Conservation (phyloP, 2,888 invertebrate genomes). For the Phengaris arion region DNA sequence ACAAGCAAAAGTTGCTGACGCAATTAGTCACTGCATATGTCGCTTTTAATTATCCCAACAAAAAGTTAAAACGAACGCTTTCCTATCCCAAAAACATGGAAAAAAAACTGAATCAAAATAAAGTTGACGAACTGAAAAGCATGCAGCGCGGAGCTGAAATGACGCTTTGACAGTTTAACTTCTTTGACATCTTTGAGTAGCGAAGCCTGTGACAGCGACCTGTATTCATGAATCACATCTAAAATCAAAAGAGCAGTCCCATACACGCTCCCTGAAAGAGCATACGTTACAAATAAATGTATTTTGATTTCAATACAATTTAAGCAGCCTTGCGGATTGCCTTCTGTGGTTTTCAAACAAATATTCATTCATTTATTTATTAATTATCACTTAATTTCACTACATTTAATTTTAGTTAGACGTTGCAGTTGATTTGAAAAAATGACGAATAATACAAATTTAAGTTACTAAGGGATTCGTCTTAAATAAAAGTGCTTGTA, state of each 20-base stretch:
- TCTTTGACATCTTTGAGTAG: slow-evolving; percentile 27
- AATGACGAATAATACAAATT: neutral
- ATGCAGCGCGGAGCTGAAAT: neutral
- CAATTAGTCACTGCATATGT: slow-evolving; percentile 11
- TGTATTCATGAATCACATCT: slow-evolving; percentile 24
- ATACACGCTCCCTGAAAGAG: slow-evolving; percentile 20
- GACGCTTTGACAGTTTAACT: slow-evolving; percentile 27
- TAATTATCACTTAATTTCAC: too few relatives aligned
- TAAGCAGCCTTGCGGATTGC: neutral
- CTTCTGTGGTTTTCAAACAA: neutral
- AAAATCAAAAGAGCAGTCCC: slow-evolving; percentile 26
- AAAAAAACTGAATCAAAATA: slow-evolving; percentile 11
- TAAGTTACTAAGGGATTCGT: neutral
- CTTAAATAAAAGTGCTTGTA: neutral
- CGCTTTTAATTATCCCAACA: slow-evolving; percentile 19
- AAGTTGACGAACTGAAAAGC: slow-evolving; percentile 16
- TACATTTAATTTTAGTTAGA: too few relatives aligned
- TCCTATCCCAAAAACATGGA: slow-evolving; percentile 9
- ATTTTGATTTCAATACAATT: slow-evolving; percentile 16
- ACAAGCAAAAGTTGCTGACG: neutral
- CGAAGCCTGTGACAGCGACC: slow-evolving; percentile 23
- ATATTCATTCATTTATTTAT: neutral
- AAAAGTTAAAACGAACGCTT: neutral
- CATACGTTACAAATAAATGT: slow-evolving; percentile 9
- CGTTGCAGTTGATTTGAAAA: neutral